Evolutionary conservation across 2,797 vertebrate genomes (phyloP).

Genomic region (Linurgus olivaceus): DNA sequence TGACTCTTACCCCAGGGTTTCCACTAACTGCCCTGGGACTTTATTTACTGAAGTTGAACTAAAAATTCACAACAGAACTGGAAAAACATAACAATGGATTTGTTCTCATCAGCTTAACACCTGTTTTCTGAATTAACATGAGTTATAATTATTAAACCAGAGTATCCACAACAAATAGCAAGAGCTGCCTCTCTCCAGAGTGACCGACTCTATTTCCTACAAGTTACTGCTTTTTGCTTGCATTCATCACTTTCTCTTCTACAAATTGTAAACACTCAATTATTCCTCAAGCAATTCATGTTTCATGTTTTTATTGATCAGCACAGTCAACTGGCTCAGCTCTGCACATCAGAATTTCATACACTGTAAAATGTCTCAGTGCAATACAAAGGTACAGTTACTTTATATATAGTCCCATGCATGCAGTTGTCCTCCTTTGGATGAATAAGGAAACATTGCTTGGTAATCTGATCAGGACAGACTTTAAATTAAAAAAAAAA

Average conservation of each 20-base stretch:
- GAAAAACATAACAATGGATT: background rate
- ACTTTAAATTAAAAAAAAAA: background rate
- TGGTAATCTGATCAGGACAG: background rate
- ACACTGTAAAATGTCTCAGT: background rate
- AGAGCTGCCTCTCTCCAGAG: background rate
- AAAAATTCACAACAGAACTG: background rate
- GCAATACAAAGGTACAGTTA: background rate
- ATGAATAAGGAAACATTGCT: background rate
- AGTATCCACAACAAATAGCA: constrained; percentile 12
- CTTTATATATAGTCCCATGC: rapidly evolving
- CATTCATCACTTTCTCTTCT: background rate
- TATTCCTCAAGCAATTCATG: background rate
- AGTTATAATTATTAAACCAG: constrained; percentile 32
- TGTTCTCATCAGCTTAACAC: background rate
- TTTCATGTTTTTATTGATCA: background rate
- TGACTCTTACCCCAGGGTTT: background rate
- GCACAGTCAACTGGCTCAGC: background rate
- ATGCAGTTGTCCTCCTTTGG: background rate
- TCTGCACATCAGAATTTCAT: background rate
- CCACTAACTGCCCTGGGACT: background rate
- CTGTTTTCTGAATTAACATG: constrained; percentile 26
- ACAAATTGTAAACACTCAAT: background rate
- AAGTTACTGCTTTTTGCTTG: background rate
- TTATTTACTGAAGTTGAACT: background rate
- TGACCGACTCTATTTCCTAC: background rate